Conservation (phyloP, 1,140 invertebrate genomes). For the Drosophila nasuta region DNA sequence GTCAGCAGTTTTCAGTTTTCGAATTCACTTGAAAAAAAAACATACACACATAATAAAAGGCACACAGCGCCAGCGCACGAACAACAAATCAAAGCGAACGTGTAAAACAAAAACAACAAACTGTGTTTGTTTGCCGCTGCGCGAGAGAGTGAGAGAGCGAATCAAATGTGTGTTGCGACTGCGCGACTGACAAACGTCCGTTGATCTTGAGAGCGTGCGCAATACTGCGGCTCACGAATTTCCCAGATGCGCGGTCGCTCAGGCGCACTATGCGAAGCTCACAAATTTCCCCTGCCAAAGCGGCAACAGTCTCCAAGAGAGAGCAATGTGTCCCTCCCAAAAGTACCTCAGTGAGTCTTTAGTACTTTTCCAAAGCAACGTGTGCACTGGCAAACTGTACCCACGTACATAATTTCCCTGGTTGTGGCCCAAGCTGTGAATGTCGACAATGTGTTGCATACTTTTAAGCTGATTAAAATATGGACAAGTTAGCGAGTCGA, state of each 20-base stretch:
- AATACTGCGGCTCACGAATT: conserved; percentile 45
- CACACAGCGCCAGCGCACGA: neutral
- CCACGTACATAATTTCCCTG: neutral
- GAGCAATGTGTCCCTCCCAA: neutral
- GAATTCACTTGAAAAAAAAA: conserved; percentile 38
- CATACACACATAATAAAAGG: conserved; percentile 8
- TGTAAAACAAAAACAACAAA: conserved; percentile 30
- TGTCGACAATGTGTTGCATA: conserved; percentile 21
- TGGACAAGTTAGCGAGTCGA: neutral
- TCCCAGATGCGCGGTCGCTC: conserved; percentile 23
- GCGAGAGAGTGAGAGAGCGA: conserved; percentile 25
- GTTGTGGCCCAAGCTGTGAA: conserved; percentile 9
- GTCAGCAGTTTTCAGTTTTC: conserved; percentile 38
- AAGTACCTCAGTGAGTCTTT: conserved; percentile 2
- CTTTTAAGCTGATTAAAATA: conserved; percentile 36
- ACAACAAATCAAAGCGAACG: conserved; percentile 33
- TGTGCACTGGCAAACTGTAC: neutral
- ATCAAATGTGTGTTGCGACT: conserved; percentile 7
- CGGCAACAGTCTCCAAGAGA: neutral
- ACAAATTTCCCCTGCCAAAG: conserved; percentile 24
- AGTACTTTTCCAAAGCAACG: neutral
- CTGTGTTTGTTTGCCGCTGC: conserved; percentile 42
- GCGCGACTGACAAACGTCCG: conserved; percentile 35
- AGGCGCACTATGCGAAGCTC: conserved; percentile 11
- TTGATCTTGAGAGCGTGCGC: conserved; percentile 57